These are phyloP conservation scores for Metopolophium dirhodum DNA, from an alignment of 1,140 invertebrate genomes.

Conservation along the genomic window DNA sequence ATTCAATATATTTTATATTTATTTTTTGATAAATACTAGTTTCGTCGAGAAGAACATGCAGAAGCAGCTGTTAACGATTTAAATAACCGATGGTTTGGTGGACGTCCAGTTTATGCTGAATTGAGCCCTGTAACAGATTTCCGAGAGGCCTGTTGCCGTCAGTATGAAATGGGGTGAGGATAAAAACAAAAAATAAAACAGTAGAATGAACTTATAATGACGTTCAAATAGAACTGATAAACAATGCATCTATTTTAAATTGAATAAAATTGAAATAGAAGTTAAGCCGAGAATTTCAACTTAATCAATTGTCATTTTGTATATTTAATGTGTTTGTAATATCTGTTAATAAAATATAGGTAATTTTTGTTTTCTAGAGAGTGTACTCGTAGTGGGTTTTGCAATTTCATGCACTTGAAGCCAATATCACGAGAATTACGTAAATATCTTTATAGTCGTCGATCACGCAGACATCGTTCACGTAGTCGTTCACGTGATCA, in stretches of 20 bases:
- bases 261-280: not conserved
- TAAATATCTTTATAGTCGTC: constrained; percentile 76
- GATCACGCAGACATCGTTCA: constrained; percentile 59
- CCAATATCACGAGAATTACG: constrained; percentile 93
- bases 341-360: constrained; percentile 1
- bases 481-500: constrained; percentile 60
- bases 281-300: not conserved
- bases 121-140: constrained; percentile 98
- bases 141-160: constrained; percentile 96
- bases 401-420: constrained; percentile 99
- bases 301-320: not conserved
- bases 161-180: constrained; percentile 94
- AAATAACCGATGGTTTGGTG: constrained; percentile 99
- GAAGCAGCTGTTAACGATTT: constrained; percentile 95
- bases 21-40: constrained; percentile 68
- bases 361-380: constrained; percentile 68
- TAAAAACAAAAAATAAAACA: not conserved
- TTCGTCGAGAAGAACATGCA: constrained; percentile 97
- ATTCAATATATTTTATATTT: not conserved
- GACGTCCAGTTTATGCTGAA: constrained; percentile 97
- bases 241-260: too few relatives aligned
- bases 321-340: not conserved
- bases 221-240: too few relatives aligned
- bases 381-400: constrained; percentile 97
- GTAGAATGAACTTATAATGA: not conserved